Conservation (phyloP, 2,888 invertebrate genomes). For the Crossocerus cetratus region DNA sequence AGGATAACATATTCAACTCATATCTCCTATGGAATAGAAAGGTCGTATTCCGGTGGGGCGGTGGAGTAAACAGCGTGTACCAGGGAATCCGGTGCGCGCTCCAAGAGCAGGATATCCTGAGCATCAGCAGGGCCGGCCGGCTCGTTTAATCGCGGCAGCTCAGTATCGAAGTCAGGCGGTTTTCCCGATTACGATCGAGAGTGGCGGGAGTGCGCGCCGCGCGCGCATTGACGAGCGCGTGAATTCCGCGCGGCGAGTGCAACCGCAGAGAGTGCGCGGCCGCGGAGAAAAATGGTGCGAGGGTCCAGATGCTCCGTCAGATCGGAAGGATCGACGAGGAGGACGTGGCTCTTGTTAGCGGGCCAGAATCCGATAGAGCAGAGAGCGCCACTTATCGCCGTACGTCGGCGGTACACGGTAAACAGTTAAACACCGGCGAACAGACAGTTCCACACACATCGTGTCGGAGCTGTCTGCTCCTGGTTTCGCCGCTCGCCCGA, state of each 20-base stretch:
- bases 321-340: conserved; percentile 22
- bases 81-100: background rate
- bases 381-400: conserved; percentile 40
- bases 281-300: background rate
- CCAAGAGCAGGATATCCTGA: background rate
- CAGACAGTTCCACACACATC: conserved; percentile 43
- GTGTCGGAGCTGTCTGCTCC: conserved; percentile 30
- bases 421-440: conserved; percentile 39
- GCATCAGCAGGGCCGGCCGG: background rate
- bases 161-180: background rate
- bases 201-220: too few relatives aligned
- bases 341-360: conserved; percentile 36
- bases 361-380: conserved; percentile 33
- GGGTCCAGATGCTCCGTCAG: conserved; percentile 1
- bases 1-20: too few relatives aligned
- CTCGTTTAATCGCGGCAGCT: background rate
- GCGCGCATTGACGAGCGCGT: too few relatives aligned
- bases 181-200: background rate
- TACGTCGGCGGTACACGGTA: conserved; percentile 40
- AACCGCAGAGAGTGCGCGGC: background rate
- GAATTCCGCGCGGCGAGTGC: background rate
- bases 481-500: conserved; percentile 32
- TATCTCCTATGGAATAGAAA: too few relatives aligned
- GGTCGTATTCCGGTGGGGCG: too few relatives aligned
- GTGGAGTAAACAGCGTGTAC: too few relatives aligned